These are phyloP conservation scores for Scaeva pyrastri DNA, from an alignment of 2,888 invertebrate genomes.

Conservation along the genomic window DNA sequence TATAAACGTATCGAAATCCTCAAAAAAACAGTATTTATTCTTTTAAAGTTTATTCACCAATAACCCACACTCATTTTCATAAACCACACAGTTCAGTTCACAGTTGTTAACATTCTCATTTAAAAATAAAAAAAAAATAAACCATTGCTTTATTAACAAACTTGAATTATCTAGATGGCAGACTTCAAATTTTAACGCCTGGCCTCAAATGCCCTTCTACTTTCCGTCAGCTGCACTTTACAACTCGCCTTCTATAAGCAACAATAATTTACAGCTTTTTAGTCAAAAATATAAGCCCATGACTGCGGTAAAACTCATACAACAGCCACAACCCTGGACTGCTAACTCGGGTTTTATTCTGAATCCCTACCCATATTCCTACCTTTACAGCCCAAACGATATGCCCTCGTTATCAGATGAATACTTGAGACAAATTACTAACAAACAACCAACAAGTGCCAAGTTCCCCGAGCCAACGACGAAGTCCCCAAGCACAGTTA, in stretches of 20 bases:
- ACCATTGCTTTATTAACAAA: constrained; percentile 55
- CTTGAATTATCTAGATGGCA: constrained; percentile 79
- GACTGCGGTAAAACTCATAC: not conserved
- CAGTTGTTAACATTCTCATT: not conserved
- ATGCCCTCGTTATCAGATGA: constrained; percentile 26
- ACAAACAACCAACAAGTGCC: constrained; percentile 67
- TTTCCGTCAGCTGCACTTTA: constrained; percentile 47
- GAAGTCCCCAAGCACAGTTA: constrained; percentile 61
- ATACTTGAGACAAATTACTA: not conserved
- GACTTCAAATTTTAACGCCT: constrained; percentile 79
- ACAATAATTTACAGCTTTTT: constrained; percentile 30
- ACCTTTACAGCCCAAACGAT: constrained; percentile 54
- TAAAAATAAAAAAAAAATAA: not conserved
- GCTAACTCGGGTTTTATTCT: constrained; percentile 41
- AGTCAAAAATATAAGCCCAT: constrained; percentile 35
- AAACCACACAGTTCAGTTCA: not conserved
- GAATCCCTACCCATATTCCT: constrained; percentile 62
- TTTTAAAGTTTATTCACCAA: not conserved
- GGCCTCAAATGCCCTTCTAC: constrained; percentile 78
- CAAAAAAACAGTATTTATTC: not conserved
- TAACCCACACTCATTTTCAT: constrained; percentile 1
- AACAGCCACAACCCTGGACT: constrained; percentile 36
- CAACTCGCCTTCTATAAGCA: constrained; percentile 29
- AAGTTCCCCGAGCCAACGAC: constrained; percentile 78
- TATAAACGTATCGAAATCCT: constrained; percentile 7